A percentile compares a stretch with the other conserved stretches of the same genome.
phyloP scores from a whole-genome alignment of 1,140 invertebrate species.

The Brachionus manjavacas region DNA sequence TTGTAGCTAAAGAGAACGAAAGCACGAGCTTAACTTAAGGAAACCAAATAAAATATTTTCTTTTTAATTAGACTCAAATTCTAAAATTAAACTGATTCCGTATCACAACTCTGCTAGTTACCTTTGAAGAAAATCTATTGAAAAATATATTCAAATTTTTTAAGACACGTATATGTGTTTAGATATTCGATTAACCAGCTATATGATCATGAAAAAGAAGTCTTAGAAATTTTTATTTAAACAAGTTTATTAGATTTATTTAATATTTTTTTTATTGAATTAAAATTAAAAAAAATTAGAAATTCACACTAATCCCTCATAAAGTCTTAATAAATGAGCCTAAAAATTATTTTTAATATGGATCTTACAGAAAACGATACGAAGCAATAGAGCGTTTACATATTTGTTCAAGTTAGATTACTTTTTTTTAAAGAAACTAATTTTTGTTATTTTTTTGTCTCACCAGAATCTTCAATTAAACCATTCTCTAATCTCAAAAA shows the following conservation, averaged over 20 bases:
- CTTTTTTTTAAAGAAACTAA: background rate
- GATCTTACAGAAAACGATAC: background rate
- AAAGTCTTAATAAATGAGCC: background rate
- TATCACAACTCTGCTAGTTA: background rate
- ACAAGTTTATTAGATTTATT: background rate
- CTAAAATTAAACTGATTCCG: background rate
- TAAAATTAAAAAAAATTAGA: background rate
- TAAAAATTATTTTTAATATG: background rate
- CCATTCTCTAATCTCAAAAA: background rate
- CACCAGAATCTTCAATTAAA: background rate
- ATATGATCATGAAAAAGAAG: background rate
- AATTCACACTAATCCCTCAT: background rate
- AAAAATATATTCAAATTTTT: background rate
- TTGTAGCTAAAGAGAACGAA: background rate
- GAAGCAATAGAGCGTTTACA: background rate
- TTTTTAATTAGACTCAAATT: background rate
- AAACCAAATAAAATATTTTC: background rate
- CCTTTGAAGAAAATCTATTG: background rate
- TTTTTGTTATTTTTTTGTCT: background rate
- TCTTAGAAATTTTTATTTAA: background rate
- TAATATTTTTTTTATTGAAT: background rate
- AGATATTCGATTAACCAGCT: conserved; percentile 1
- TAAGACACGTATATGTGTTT: background rate
- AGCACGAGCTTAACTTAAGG: background rate
- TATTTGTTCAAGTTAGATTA: background rate